phyloP scores from a whole-genome alignment of 2,113 vertebrate species.

The Otolemur garnettii region DNA sequence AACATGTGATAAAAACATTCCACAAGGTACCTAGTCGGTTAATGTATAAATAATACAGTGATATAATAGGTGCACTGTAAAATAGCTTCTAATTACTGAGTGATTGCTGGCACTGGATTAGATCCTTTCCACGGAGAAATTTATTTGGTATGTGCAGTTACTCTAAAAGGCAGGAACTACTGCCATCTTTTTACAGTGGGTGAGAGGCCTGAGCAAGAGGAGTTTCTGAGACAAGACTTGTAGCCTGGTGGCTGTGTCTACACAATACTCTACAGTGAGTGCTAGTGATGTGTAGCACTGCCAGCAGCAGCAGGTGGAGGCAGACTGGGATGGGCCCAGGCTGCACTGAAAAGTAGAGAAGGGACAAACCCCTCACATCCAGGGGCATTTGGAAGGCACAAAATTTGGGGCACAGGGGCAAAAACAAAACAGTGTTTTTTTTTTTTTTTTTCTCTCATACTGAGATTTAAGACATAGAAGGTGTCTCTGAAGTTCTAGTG shows the following conservation, averaged over 20 bases:
- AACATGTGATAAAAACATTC: background rate
- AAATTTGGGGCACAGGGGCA: background rate
- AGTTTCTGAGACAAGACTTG: background rate
- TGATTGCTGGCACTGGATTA: background rate
- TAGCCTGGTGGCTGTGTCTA: background rate
- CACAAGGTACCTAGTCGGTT: background rate
- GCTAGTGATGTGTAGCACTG: too few species aligned
- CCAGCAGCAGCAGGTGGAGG: background rate
- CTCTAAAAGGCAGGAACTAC: background rate
- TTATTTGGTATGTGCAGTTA: background rate
- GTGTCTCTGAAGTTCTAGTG: background rate
- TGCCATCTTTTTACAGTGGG: background rate
- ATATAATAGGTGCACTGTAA: background rate
- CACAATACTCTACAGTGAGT: accelerated
- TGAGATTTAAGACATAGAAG: background rate
- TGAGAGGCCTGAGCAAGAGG: background rate
- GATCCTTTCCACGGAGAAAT: background rate
- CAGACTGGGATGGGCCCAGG: background rate
- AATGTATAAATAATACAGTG: background rate
- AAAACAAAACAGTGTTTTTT: background rate
- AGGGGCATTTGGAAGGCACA: background rate
- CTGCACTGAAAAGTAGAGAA: background rate
- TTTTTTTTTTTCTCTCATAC: background rate
- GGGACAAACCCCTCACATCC: background rate
- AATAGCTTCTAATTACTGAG: background rate